Evolutionary conservation across 2,888 invertebrate genomes (phyloP).

Genomic region (Nesidiocoris tenuis): DNA sequence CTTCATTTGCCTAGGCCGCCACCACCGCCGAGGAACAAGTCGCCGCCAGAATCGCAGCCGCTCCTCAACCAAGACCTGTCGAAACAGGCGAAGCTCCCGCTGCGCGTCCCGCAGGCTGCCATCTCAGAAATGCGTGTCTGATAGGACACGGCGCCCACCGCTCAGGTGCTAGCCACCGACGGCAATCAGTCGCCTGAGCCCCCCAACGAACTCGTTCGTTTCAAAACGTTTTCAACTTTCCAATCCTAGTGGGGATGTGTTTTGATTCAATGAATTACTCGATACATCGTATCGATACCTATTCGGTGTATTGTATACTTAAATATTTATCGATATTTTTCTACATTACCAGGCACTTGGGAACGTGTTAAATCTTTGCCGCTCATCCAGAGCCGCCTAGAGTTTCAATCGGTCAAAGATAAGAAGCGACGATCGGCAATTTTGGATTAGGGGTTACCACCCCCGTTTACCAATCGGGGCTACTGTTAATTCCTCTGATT

Average conservation of each 20-base stretch:
- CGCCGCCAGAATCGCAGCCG: constrained; percentile 51
- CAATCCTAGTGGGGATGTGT: constrained; percentile 20
- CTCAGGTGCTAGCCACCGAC: too few relatives aligned
- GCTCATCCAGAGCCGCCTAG: too few relatives aligned
- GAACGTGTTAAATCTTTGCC: too few relatives aligned
- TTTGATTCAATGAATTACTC: neutral
- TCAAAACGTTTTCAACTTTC: constrained; percentile 34
- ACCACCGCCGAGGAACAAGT: constrained; percentile 50
- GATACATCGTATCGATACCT: neutral
- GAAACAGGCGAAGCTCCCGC: constrained; percentile 49
- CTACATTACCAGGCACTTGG: too few relatives aligned
- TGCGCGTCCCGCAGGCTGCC: constrained; percentile 74
- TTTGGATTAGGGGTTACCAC: too few relatives aligned
- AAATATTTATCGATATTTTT: too few relatives aligned
- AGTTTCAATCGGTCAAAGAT: too few relatives aligned
- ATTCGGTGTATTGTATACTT: too few relatives aligned
- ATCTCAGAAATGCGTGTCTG: constrained; percentile 91
- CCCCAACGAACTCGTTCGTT: neutral
- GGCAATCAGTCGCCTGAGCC: neutral
- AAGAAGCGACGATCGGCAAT: too few relatives aligned
- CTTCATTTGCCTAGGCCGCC: constrained; percentile 57
- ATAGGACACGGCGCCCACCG: constrained; percentile 53
- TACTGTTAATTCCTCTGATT: too few relatives aligned
- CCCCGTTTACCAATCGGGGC: too few relatives aligned
- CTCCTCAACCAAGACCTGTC: constrained; percentile 48